Evolutionary conservation across 1,140 invertebrate species (phyloP), one percentile per base, ranked within the genome.

Genomic region (Drosophila willistoni): DNA sequence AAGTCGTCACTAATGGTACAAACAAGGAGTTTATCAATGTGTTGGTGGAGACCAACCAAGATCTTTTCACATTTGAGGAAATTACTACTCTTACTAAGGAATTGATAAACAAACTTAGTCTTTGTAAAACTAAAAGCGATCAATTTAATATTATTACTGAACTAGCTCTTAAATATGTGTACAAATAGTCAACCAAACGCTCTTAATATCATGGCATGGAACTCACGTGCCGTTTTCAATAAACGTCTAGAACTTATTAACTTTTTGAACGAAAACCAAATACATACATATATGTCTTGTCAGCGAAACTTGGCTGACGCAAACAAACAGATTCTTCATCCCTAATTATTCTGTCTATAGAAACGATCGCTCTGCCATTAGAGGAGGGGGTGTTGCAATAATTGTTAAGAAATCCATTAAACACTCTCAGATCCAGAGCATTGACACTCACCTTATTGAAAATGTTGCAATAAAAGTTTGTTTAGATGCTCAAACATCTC

Each of bases 181-280:
- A 36, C 33, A 60, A 60, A 60, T 39, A 34, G 25, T 60, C 7
- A 33, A n/a, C 22, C 33, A 17, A 61, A 17, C 39, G 13, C 12
- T 12, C 34, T 61, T 34, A 61, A 61, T 39, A 61, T 61, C 14
- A 61, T 61, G 59, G 19, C 59, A 61, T 61, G 59, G 39, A 61
- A 61, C 13, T 33, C 59, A 7, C 34, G 59, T 41, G 34, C 59
- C 39, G 34, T 42, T 42, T 6, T 14, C 41, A 42, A 14, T 42
- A 14, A 42, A 42, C 41, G 41, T n/a, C 9, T 42, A 42, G 13
- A 42, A 42, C 9, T 42, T 10, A 42, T 42, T 14, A 10, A 42
- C n/a, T 42, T 42, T 14, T 14, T 42, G 9, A 42, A 42, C n/a
- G 7, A 14, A n/a, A 42, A 42, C 4, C 3, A 42, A 14, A 42